These are phyloP conservation scores for Phaethon lepturus DNA, from an alignment of 2,113 vertebrate species.

Conservation along the genomic window DNA sequence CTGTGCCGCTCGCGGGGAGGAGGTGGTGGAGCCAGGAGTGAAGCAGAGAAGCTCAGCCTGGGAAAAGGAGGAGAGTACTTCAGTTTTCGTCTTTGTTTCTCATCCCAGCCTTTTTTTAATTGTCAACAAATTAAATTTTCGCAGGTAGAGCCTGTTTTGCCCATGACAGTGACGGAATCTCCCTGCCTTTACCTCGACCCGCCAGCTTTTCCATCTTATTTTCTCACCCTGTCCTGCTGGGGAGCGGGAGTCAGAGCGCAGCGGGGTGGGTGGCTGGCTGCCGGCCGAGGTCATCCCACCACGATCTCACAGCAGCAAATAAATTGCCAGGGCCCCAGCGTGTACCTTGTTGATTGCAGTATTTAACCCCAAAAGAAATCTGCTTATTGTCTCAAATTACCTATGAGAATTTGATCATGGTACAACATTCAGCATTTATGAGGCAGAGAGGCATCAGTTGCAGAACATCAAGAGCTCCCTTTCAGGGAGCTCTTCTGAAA, in stretches of 20 bases:
- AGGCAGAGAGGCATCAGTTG: not conserved
- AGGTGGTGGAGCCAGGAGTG: rapidly evolving
- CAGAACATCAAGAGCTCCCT: not conserved
- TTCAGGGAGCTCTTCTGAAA: not conserved
- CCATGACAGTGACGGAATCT: not conserved
- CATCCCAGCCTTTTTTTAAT: not conserved
- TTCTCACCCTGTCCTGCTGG: not conserved
- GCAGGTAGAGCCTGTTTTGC: not conserved
- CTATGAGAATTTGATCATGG: not conserved
- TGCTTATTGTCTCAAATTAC: not conserved
- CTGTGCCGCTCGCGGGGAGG: rapidly evolving
- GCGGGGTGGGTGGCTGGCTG: not conserved
- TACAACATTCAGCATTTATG: not conserved
- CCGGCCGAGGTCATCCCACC: not conserved
- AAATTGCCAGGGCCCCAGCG: not conserved
- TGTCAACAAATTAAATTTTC: not conserved
- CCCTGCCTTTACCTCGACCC: not conserved
- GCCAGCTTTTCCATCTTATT: not conserved
- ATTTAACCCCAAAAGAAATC: not conserved
- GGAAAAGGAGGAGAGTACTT: not conserved
- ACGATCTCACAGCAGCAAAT: not conserved
- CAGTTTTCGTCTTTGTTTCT: not conserved
- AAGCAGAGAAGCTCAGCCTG: not conserved
- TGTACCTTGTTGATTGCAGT: not conserved
- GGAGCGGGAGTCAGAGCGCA: not conserved